Conservation (phyloP, 1,140 invertebrate genomes). For the Bombus consobrinus region DNA sequence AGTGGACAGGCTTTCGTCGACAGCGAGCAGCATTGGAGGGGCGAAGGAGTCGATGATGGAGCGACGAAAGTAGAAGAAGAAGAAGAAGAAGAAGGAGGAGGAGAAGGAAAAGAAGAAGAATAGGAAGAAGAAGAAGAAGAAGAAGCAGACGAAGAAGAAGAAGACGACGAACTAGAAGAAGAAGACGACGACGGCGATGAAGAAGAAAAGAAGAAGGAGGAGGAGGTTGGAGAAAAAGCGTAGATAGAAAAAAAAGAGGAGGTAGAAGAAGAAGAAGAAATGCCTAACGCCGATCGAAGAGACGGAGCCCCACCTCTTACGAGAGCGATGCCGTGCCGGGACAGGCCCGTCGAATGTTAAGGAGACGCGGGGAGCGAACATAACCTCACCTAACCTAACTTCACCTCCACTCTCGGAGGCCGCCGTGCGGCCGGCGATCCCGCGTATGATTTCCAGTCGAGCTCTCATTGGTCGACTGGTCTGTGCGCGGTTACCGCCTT, state of each 20-base stretch:
- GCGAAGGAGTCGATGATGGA: slow-evolving; percentile 39
- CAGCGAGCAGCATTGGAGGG: slow-evolving; percentile 29
- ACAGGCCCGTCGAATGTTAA: slow-evolving; percentile 80
- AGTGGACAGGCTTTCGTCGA: slow-evolving; percentile 20
- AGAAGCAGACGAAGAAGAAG: slow-evolving; percentile 1
- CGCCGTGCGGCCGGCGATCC: slow-evolving; percentile 69
- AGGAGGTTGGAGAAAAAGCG: slow-evolving; percentile 31
- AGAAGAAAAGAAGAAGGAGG: slow-evolving; percentile 23
- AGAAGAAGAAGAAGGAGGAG: slow-evolving; percentile 16
- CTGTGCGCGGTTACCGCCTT: slow-evolving; percentile 75
- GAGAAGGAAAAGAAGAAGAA: slow-evolving; percentile 21
- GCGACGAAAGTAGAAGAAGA: slow-evolving; percentile 36
- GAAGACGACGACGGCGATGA: background rate
- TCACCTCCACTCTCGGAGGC: slow-evolving; percentile 68
- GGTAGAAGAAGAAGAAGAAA: slow-evolving; percentile 60
- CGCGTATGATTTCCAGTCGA: slow-evolving; percentile 78
- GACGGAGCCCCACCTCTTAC: slow-evolving; percentile 73
- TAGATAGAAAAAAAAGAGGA: slow-evolving; percentile 30
- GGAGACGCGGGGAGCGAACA: slow-evolving; percentile 71
- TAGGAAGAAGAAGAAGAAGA: slow-evolving; percentile 21
- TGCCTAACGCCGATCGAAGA: slow-evolving; percentile 72
- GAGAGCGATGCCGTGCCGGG: slow-evolving; percentile 69
- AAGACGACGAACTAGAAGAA: slow-evolving; percentile 3
- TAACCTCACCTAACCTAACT: slow-evolving; percentile 75
- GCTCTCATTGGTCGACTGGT: slow-evolving; percentile 74